Evolutionary conservation across 2,797 vertebrate species (phyloP).

Genomic region (Mormyrus proboscirostris): DNA sequence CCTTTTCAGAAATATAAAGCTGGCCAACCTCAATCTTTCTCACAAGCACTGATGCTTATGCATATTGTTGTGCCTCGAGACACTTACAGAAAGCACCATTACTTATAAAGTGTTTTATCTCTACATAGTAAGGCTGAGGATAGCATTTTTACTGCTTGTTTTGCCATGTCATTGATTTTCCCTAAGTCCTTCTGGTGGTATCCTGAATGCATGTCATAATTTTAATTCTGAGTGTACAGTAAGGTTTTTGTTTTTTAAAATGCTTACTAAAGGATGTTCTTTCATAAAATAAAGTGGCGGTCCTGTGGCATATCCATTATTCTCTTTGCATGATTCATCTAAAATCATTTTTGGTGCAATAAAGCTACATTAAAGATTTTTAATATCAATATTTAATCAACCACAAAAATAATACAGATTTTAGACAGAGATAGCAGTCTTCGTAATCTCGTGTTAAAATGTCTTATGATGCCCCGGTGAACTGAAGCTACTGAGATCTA

Average conservation of each 20-base stretch:
- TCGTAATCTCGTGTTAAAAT: not conserved
- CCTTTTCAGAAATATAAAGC: not conserved
- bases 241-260: not conserved
- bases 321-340: not conserved
- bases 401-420: not conserved
- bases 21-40: not conserved
- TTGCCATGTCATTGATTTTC: not conserved
- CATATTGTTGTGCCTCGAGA: not conserved
- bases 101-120: not conserved
- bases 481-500: not conserved
- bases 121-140: not conserved
- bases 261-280: not conserved
- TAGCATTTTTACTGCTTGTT: not conserved
- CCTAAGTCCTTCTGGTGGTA: not conserved
- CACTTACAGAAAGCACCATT: not conserved
- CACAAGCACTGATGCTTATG: not conserved
- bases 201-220: not conserved
- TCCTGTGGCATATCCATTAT: not conserved
- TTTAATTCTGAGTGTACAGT: not conserved
- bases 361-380: not conserved
- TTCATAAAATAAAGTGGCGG: not conserved
- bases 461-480: not conserved
- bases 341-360: not conserved
- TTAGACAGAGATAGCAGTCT: not conserved
- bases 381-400: not conserved